Percentiles rank a stretch among this genome's conserved stretches.
phyloP scores from a whole-genome alignment of 2,888 invertebrate species.

The Drosophila greeni region DNA sequence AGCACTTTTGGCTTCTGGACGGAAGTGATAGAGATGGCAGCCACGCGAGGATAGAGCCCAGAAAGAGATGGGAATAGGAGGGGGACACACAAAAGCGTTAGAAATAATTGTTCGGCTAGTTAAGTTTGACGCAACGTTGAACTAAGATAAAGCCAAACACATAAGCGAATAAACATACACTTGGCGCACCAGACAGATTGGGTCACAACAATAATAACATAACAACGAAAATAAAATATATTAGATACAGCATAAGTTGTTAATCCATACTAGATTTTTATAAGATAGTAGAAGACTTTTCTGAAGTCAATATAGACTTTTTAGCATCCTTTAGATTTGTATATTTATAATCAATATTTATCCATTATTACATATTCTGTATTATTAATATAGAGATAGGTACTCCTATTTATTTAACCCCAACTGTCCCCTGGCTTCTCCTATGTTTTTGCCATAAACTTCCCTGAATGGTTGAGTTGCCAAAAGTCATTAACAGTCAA shows the following conservation, averaged over 20 bases:
- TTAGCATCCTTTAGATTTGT: not conserved
- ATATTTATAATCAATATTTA: not conserved
- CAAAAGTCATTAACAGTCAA: slow-evolving; percentile 39
- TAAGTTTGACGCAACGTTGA: slow-evolving; percentile 37
- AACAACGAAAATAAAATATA: not conserved
- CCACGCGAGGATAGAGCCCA: not conserved
- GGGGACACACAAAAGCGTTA: slow-evolving; percentile 25
- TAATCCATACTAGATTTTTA: not conserved
- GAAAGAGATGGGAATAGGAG: not conserved
- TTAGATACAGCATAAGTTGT: not conserved
- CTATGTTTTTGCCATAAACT: slow-evolving; percentile 25
- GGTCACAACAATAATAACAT: not conserved
- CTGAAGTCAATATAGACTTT: not conserved
- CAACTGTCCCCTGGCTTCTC: not conserved
- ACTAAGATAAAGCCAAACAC: slow-evolving; percentile 35
- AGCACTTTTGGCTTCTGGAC: slow-evolving; percentile 37
- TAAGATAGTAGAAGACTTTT: not conserved
- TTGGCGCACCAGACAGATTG: not conserved
- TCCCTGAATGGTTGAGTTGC: slow-evolving; percentile 27
- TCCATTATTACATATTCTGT: no score
- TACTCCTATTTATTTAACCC: not conserved
- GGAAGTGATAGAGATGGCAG: slow-evolving; percentile 9
- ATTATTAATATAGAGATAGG: not conserved
- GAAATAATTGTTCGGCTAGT: slow-evolving; percentile 49
- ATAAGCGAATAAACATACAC: slow-evolving; percentile 30